Evolutionary conservation across 2,888 invertebrate genomes (phyloP), one percentile per base, ranked within the genome.

Genomic region (Drosophila borborema): DNA sequence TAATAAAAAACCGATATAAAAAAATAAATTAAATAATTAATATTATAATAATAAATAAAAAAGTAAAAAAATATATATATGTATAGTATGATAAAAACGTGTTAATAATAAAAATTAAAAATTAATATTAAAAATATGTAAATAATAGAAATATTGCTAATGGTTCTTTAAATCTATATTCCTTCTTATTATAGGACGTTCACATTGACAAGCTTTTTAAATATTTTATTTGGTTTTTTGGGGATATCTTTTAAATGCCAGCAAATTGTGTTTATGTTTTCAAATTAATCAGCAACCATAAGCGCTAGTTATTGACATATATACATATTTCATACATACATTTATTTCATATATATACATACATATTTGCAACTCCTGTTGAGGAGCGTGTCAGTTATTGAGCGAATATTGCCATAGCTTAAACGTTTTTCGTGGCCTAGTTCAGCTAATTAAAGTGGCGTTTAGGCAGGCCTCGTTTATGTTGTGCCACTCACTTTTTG

Each of bases 261-360:
- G 36, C 61, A 55, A 59, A 16, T 8, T 43, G 23, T 36, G 28
- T 43, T 45, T 6, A 53, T 51, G 56, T 56, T 46, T 72, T 48
- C n/a, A n/a, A n/a, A n/a, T n/a, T n/a, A n/a, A n/a, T n/a, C n/a
- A n/a, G n/a, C n/a, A n/a, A n/a, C 36, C 41, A 56, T 48, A 20
- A 54, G 53, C 12, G 61, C 23, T 31, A 23, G 20, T 12, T 14
- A 20, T 23, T 46, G 7, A 7, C 20, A 23, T 7, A 20, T 20
- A 20, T 20, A 20, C 2, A 8, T 14, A 23, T 23, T 14, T 14
- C 45, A 45, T 45, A 18, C 43, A 18, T n/a, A 5, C 3, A n/a
- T n/a, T 9, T 12, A 14, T 20, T 5, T 20, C 46, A 46, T 23
- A 16, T 6, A 45, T 10, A 16, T 40, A 12, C 7, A 40, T 36